Evolutionary conservation across 2,888 invertebrate genomes (phyloP).

Genomic region (Physocephala rufipes): DNA sequence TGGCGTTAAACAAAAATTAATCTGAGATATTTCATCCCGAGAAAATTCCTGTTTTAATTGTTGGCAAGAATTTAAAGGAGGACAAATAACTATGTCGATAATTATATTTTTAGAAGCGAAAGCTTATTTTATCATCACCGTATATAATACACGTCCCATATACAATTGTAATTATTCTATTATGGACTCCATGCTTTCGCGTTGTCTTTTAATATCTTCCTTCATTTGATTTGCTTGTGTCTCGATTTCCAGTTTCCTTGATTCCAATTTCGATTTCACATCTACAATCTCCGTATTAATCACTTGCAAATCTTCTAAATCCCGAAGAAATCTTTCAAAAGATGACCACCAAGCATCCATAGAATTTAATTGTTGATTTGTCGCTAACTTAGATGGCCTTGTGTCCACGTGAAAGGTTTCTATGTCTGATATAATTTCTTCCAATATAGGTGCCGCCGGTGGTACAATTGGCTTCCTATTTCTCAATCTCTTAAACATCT

Average conservation of each 20-base stretch:
- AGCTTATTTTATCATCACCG: too few relatives aligned
- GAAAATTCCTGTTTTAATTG: too few relatives aligned
- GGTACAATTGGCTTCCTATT: conserved; percentile 42
- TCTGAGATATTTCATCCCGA: too few relatives aligned
- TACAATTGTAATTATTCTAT: conserved; percentile 7
- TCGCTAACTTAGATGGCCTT: conserved; percentile 39
- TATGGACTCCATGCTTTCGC: conserved; percentile 38
- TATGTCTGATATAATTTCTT: conserved; percentile 60
- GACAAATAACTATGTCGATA: too few relatives aligned
- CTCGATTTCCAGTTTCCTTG: conserved; percentile 54
- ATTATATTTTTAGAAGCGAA: too few relatives aligned
- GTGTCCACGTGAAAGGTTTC: conserved; percentile 57
- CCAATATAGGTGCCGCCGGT: conserved; percentile 54
- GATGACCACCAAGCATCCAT: conserved; percentile 60
- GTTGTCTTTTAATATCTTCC: conserved; percentile 54
- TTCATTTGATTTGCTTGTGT: conserved; percentile 53
- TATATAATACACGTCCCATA: too few relatives aligned
- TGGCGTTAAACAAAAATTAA: too few relatives aligned
- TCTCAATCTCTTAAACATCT: conserved; percentile 56
- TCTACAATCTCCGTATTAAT: conserved; percentile 53
- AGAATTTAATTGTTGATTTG: conserved; percentile 35
- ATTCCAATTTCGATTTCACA: conserved; percentile 54
- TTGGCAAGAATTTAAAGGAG: too few relatives aligned
- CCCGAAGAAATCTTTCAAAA: conserved; percentile 61
- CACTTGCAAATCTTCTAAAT: conserved; percentile 55